phyloP scores from a whole-genome alignment of 64 coral and sea anemone genomes.

The Orbicella faveolata region DNA sequence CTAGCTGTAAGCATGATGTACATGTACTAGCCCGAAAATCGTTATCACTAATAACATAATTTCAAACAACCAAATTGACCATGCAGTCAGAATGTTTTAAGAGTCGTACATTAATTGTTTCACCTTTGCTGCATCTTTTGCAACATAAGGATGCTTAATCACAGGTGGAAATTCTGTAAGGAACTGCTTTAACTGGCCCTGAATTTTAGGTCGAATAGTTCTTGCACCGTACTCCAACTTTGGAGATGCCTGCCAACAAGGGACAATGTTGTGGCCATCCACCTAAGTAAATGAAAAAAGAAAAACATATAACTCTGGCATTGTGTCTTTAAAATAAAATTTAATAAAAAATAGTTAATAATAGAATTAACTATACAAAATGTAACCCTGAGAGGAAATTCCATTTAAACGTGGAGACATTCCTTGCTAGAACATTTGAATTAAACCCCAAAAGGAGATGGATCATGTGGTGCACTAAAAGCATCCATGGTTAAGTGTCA shows the following conservation, averaged over 20 bases:
- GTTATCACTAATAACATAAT: too few relatives aligned
- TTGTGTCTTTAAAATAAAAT: background rate
- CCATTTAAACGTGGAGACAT: too few relatives aligned
- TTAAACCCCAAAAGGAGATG: too few relatives aligned
- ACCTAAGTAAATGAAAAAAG: slow-evolving; percentile 27
- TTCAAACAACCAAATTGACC: too few relatives aligned
- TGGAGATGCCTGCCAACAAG: slow-evolving; percentile 81
- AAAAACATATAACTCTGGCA: background rate
- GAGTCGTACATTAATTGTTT: background rate
- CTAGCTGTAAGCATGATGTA: too few relatives aligned
- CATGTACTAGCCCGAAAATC: too few relatives aligned
- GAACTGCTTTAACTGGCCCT: slow-evolving; percentile 52
- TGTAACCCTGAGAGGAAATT: too few relatives aligned
- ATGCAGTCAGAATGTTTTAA: background rate
- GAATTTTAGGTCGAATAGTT: slow-evolving; percentile 78
- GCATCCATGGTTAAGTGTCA: too few relatives aligned
- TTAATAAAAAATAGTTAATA: background rate
- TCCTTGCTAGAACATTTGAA: too few relatives aligned
- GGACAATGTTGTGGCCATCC: slow-evolving; percentile 84
- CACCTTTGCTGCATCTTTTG: slow-evolving; percentile 18
- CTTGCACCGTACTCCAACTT: slow-evolving; percentile 81
- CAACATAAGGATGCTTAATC: slow-evolving; percentile 46
- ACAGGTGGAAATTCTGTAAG: slow-evolving; percentile 77
- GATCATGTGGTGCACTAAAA: too few relatives aligned
- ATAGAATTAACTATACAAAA: too few relatives aligned